Percentiles rank a stretch among this genome's conserved stretches.
phyloP scores from a whole-genome alignment of 2,113 vertebrate species.

The Odontophorus gujanensis region DNA sequence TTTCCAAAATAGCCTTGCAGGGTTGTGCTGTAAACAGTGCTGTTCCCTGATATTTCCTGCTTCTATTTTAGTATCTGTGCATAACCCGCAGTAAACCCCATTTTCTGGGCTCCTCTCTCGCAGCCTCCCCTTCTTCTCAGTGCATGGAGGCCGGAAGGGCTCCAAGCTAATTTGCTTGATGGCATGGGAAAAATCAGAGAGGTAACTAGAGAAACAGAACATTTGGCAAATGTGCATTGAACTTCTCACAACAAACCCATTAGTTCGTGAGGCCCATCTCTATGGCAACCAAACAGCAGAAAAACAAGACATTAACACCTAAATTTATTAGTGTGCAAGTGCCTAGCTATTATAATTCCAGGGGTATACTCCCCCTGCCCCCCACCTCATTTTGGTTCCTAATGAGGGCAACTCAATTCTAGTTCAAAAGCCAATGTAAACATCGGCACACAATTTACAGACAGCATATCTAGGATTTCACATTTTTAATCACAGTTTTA shows the following conservation, averaged over 20 bases:
- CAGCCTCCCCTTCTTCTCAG: not conserved
- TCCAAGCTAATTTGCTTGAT: not conserved
- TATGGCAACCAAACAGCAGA: slow-evolving; percentile 71
- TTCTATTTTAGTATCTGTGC: not conserved
- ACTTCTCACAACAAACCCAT: slow-evolving; percentile 68
- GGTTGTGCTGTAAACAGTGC: not conserved
- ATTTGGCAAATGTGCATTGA: slow-evolving; percentile 28
- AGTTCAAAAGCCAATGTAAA: slow-evolving; percentile 34
- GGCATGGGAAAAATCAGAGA: not conserved
- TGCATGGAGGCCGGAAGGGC: rapidly evolving
- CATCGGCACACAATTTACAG: not conserved
- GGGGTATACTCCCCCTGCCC: not conserved
- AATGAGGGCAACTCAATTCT: not conserved
- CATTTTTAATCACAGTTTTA: not conserved
- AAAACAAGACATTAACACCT: slow-evolving; percentile 54
- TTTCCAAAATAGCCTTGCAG: slow-evolving; percentile 4
- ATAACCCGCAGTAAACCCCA: not conserved
- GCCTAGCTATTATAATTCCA: not conserved
- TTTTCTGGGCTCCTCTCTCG: not conserved
- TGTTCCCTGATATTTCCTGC: not conserved
- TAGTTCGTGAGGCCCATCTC: slow-evolving; percentile 49
- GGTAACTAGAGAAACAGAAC: not conserved
- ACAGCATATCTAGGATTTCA: not conserved
- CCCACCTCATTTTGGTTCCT: not conserved
- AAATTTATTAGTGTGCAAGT: slow-evolving; percentile 35